Evolutionary conservation across 2,888 invertebrate genomes (phyloP).

Genomic region (Andrena flavipes): DNA sequence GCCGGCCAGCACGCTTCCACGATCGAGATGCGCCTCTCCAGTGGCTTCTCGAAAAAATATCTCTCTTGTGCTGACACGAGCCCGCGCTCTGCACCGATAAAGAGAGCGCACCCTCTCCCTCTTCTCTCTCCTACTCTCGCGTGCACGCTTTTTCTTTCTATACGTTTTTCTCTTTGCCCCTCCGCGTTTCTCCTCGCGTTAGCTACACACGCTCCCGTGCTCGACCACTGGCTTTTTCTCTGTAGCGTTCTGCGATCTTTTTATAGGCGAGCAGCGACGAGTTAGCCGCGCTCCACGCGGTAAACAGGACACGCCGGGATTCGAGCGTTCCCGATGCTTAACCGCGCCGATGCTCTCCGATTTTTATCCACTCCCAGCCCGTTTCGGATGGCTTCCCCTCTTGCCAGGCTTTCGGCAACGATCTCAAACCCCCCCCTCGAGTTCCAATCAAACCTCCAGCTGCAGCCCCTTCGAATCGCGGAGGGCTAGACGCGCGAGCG

Average conservation of each 20-base stretch:
- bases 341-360: conserved; percentile 18
- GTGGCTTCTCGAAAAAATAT: conserved; percentile 67
- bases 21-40: conserved; percentile 59
- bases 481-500: not conserved
- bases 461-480: too few relatives aligned
- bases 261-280: conserved; percentile 59
- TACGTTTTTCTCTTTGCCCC: conserved; percentile 25
- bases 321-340: conserved; percentile 39
- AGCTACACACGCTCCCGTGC: conserved; percentile 45
- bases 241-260: conserved; percentile 59
- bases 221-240: conserved; percentile 49
- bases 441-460: too few relatives aligned
- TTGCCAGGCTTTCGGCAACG: not conserved
- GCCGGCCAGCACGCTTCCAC: conserved; percentile 62
- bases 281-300: conserved; percentile 66
- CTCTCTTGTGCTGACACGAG: conserved; percentile 38
- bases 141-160: conserved; percentile 8
- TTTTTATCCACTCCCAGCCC: conserved; percentile 32
- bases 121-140: not conserved
- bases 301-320: conserved; percentile 58
- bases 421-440: not conserved
- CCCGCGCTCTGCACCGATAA: conserved; percentile 22
- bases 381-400: not conserved
- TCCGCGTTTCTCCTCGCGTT: conserved; percentile 32
- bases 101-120: conserved; percentile 4